Percentiles rank a stretch among this genome's conserved stretches.
Evolutionary conservation across 1,140 invertebrate genomes (phyloP).

Genomic region (Caerostris extrusa): DNA sequence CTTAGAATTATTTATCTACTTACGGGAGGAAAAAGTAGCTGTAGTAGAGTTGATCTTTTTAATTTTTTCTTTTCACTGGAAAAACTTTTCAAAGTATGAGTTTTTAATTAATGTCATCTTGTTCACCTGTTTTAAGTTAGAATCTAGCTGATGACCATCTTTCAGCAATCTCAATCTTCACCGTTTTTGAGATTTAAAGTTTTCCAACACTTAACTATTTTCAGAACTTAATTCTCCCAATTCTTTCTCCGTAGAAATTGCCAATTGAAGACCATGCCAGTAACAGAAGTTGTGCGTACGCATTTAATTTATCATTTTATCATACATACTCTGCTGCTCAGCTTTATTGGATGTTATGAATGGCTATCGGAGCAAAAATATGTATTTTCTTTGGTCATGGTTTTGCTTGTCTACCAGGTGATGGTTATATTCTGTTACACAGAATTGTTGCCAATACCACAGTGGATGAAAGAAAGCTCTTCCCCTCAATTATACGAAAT

Average conservation of each 20-base stretch:
- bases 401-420: not conserved
- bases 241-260: not conserved
- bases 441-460: not conserved
- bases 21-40: no score
- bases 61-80: no score
- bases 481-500: not conserved
- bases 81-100: no score
- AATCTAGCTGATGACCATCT: no score
- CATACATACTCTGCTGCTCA: constrained; percentile 19
- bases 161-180: no score
- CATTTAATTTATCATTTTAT: constrained; percentile 50
- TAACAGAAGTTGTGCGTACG: not conserved
- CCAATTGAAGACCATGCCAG: not conserved
- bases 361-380: constrained; percentile 8
- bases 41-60: no score
- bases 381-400: not conserved
- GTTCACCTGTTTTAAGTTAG: no score
- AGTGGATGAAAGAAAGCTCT: not conserved
- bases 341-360: not conserved
- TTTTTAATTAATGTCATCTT: no score
- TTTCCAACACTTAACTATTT: no score
- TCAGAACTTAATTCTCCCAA: not conserved
- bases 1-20: no score
- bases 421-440: constrained; percentile 21
- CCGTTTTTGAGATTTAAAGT: no score